phyloP scores from a whole-genome alignment of 2,113 vertebrate species.

The Thalassarche chlororhynchos region DNA sequence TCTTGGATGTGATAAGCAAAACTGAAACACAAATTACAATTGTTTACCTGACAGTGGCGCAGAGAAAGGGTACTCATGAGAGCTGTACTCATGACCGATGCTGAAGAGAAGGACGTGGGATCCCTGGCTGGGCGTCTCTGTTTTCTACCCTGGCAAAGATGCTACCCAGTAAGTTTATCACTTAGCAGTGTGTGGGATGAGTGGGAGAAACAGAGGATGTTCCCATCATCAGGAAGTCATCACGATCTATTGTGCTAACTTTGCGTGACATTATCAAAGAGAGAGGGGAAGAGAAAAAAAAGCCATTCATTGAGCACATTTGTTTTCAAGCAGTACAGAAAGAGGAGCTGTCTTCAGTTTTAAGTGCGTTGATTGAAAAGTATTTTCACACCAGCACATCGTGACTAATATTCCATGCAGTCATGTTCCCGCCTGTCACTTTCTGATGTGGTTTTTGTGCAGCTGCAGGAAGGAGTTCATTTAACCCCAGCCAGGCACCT shows the following conservation, averaged over 20 bases:
- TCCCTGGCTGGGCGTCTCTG: background rate
- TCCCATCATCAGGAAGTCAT: conserved; percentile 30
- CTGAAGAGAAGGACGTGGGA: background rate
- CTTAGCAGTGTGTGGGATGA: background rate
- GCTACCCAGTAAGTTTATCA: background rate
- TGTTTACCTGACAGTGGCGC: background rate
- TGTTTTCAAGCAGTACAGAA: conserved; percentile 26
- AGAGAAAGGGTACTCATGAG: background rate
- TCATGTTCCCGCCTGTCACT: background rate
- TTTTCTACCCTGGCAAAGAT: background rate
- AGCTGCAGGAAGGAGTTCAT: conserved; percentile 23
- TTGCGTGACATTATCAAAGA: conserved; percentile 24
- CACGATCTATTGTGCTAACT: background rate
- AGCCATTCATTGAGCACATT: background rate
- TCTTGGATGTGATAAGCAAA: background rate
- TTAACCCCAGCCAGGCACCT: conserved; percentile 9
- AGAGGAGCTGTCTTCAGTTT: conserved; percentile 17
- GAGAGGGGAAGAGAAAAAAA: background rate
- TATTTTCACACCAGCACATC: conserved; percentile 30
- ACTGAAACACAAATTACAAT: background rate
- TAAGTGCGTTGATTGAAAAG: conserved; percentile 7
- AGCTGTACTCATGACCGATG: background rate
- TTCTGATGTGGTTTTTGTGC: background rate
- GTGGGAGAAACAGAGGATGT: background rate
- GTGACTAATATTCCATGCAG: conserved; percentile 11